Evolutionary conservation across 2,797 vertebrate species (phyloP), one percentile per base, ranked within the genome.

Genomic region (Clarias platycephalus): DNA sequence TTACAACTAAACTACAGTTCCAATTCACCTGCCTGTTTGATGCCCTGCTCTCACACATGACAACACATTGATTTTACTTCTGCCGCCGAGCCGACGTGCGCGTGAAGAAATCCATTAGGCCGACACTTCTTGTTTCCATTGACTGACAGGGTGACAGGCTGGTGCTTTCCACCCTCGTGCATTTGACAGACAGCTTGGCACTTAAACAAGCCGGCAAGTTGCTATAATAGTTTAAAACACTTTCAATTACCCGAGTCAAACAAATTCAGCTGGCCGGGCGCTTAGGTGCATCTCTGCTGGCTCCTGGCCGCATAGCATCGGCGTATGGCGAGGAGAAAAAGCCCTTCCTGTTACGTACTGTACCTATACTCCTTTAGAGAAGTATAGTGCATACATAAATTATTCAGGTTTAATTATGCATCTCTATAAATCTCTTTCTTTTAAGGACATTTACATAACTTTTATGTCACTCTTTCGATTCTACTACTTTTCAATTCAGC

Each of bases 181-280:
- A 92, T 92, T 94, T 98, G 98, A 99, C 95, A 97, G 98, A 96
- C 98, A 98, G 97, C 94, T 96, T 95, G 96, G 98, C 97, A 98
- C 95, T 98, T 98, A 99, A 99, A 99, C 97, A 99, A 99, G 97
- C 97, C 96, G 97, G 97, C 96, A 96, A 96, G 97, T 97, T 97
- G 97, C 97, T 97, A 97, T 99, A 98, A 99, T 98, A 97, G 97
- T 98, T 97, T 97, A 97, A 98, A 99, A 98, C 97, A 98, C 97
- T 98, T 99, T 99, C 97, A 98, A 99, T 99, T 99, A 99, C 96
- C 96, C 94, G 95, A 98, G 98, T 99, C 98, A 99, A 99, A 99
- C 97, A 98, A 97, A 98, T 96, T 95, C 97, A 95, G 89, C 91
- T 89, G 91, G 91, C 92, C 90, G 91, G 68, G 91, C 87, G 90